phyloP scores from a whole-genome alignment of 1,140 invertebrate species.

The Hestina assimilis region DNA sequence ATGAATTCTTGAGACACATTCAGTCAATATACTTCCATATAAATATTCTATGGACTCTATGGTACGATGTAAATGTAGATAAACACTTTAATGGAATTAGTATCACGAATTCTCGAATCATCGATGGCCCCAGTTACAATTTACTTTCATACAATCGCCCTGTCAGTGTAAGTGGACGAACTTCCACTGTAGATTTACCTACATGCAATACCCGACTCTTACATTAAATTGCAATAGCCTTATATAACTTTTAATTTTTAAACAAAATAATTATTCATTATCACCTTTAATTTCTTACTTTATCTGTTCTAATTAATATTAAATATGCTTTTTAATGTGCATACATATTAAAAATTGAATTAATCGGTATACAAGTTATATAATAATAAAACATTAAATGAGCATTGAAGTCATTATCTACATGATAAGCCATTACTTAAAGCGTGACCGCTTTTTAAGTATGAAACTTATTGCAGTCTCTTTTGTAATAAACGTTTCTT shows the following conservation, averaged over 20 bases:
- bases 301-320: neutral
- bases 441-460: neutral
- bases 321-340: neutral
- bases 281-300: neutral
- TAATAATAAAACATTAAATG: neutral
- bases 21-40: too few relatives aligned
- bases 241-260: slow-evolving; percentile 28
- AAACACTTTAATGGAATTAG: neutral
- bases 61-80: too few relatives aligned
- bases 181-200: slow-evolving; percentile 34
- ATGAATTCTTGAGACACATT: neutral
- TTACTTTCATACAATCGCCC: slow-evolving; percentile 32
- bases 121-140: slow-evolving; percentile 20
- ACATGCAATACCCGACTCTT: slow-evolving; percentile 36
- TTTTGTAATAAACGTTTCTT: slow-evolving; percentile 8
- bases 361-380: too few relatives aligned
- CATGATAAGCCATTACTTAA: neutral
- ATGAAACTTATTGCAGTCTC: slow-evolving; percentile 11
- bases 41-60: too few relatives aligned
- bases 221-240: slow-evolving; percentile 34
- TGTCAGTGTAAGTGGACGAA: slow-evolving; percentile 48
- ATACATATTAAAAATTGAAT: too few relatives aligned
- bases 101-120: slow-evolving; percentile 19
- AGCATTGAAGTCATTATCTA: neutral
- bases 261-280: neutral